phyloP scores from a whole-genome alignment of 2,888 invertebrate genomes.

The Magallana nippona region DNA sequence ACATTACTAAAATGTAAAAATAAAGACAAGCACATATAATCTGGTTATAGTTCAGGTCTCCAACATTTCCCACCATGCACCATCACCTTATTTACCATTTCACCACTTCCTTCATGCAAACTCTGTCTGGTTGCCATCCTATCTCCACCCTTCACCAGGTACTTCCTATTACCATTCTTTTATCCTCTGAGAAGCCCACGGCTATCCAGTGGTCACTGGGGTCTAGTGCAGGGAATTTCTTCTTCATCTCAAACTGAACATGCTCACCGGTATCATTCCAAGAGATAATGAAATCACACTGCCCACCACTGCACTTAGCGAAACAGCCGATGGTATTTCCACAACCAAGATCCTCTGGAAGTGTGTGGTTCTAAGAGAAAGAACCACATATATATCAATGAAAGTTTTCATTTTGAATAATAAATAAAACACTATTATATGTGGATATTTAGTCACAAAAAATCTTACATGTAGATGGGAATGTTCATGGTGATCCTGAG shows the following conservation, averaged over 20 bases:
- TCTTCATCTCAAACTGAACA: conserved; percentile 60
- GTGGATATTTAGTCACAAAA: neutral
- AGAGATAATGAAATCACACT: conserved; percentile 61
- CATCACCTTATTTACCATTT: conserved; percentile 11
- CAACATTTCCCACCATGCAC: conserved; percentile 23
- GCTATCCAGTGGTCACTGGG: conserved; percentile 69
- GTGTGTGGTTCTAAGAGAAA: neutral
- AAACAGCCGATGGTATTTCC: conserved; percentile 60
- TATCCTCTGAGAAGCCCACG: conserved; percentile 75
- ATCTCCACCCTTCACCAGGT: neutral
- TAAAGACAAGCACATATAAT: neutral
- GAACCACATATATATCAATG: too few relatives aligned
- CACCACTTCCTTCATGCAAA: conserved; percentile 12
- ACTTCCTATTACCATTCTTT: conserved; percentile 69
- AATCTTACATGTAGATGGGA: conserved; percentile 16
- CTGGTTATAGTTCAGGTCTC: neutral
- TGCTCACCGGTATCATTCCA: conserved; percentile 55
- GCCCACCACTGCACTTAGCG: conserved; percentile 56
- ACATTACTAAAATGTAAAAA: too few relatives aligned
- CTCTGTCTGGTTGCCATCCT: neutral
- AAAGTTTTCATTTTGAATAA: too few relatives aligned
- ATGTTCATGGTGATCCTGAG: neutral
- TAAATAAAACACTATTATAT: neutral
- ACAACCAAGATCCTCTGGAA: conserved; percentile 50
- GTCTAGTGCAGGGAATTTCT: conserved; percentile 56